Evolutionary conservation across 2,113 vertebrate genomes (phyloP).

Genomic region (Amblyopsis rosae): DNA sequence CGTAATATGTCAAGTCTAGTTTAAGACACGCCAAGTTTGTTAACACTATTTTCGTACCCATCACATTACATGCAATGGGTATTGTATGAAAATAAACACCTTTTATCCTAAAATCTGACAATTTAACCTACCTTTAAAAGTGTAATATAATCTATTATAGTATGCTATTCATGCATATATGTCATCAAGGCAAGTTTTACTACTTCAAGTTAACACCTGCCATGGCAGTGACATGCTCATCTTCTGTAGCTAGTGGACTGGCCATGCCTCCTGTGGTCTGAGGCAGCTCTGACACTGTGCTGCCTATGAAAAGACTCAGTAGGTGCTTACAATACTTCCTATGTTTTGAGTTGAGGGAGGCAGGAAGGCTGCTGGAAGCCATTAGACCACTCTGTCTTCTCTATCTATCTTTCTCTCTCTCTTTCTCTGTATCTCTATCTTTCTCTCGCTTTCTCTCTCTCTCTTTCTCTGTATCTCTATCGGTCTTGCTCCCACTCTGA

Average conservation of each 20-base stretch:
- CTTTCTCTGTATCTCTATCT: not conserved
- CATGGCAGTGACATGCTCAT: constrained; percentile 21
- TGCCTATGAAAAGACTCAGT: no score
- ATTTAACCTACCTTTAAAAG: no score
- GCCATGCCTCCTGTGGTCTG: not conserved
- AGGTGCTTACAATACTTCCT: constrained; percentile 20
- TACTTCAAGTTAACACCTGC: constrained; percentile 20
- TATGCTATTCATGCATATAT: not conserved
- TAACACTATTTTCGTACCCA: no score
- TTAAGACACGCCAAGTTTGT: no score
- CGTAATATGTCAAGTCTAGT: no score
- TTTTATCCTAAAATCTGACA: no score
- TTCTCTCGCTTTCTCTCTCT: not conserved
- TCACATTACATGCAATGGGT: no score
- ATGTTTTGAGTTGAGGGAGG: constrained; percentile 14
- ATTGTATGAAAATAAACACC: no score
- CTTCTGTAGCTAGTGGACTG: constrained; percentile 14
- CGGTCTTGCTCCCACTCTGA: not conserved
- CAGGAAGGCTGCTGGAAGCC: constrained; percentile 10
- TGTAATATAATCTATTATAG: no score
- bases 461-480: not conserved
- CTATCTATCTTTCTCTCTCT: not conserved
- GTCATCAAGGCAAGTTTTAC: constrained; percentile 2
- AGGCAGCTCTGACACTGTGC: not conserved
- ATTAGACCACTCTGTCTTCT: not conserved